These are phyloP conservation scores for Lycopodina hypogea DNA, from an alignment of 37 sponge, comb jelly and placozoan genomes.

Conservation along the genomic window DNA sequence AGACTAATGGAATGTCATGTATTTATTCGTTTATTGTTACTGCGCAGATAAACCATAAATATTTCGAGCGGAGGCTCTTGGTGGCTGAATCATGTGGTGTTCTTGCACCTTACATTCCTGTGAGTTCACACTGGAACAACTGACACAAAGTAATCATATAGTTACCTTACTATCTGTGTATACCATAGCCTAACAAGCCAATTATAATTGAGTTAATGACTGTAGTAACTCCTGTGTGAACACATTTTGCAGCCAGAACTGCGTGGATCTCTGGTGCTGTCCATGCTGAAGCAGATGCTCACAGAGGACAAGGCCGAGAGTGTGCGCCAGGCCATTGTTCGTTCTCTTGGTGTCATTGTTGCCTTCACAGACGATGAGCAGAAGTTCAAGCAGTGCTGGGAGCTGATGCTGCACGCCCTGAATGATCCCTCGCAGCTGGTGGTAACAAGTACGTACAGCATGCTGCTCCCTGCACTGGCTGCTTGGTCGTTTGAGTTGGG, in stretches of 20 bases:
- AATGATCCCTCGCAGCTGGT: slow-evolving; percentile 70
- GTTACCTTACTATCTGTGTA: too few relatives aligned
- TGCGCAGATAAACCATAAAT: slow-evolving; percentile 65
- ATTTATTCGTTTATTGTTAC: too few relatives aligned
- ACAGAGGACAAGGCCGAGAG: slow-evolving; percentile 73
- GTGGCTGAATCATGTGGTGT: slow-evolving; percentile 86
- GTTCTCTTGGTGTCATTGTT: slow-evolving; percentile 68
- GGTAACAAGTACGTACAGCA: slow-evolving; percentile 43
- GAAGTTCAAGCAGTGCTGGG: slow-evolving; percentile 84
- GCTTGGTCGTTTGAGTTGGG: slow-evolving; percentile 83
- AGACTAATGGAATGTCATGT: too few relatives aligned
- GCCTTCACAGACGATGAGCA: slow-evolving; percentile 78
- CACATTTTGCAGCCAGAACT: slow-evolving; percentile 58
- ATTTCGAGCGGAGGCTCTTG: slow-evolving; percentile 72
- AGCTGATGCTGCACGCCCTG: slow-evolving; percentile 67
- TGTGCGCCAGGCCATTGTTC: slow-evolving; percentile 65
- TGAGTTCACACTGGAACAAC: too few relatives aligned
- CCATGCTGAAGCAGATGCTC: slow-evolving; percentile 83
- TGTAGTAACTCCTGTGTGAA: slow-evolving; percentile 68
- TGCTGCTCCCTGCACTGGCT: slow-evolving; percentile 77
- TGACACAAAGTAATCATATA: too few relatives aligned
- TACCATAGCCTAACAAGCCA: too few relatives aligned
- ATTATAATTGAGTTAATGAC: too few relatives aligned
- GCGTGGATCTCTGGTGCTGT: slow-evolving; percentile 78
- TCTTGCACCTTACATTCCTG: slow-evolving; percentile 78